phyloP scores from a whole-genome alignment of 1,140 invertebrate genomes.

The Trichonephila clavata region DNA sequence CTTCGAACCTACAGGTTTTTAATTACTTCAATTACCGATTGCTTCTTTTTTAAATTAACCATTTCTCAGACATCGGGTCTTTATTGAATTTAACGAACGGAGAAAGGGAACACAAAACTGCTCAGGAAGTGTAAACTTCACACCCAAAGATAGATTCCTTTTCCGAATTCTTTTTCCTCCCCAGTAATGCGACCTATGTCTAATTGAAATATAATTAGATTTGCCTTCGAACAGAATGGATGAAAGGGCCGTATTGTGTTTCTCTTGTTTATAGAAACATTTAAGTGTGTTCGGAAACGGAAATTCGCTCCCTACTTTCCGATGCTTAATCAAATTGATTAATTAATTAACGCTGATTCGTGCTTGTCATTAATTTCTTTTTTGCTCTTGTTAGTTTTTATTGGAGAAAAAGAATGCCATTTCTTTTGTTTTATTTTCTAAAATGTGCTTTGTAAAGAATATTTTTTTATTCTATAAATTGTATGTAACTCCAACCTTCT shows the following conservation, averaged over 20 bases:
- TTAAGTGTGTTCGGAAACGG: not conserved
- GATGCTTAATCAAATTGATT: not conserved
- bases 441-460: not conserved
- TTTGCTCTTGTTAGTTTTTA: not conserved
- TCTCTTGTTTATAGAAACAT: not conserved
- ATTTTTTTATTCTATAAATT: not conserved
- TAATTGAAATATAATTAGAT: conserved; percentile 19
- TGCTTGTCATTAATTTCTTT: not conserved
- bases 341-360: not conserved
- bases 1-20: too few relatives aligned
- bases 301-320: not conserved
- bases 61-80: not conserved
- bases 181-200: not conserved
- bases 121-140: not conserved
- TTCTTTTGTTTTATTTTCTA: not conserved
- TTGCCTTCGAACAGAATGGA: not conserved
- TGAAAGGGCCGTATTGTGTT: not conserved
- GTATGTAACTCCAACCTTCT: too few relatives aligned
- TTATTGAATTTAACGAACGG: not conserved
- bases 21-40: too few relatives aligned
- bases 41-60: not conserved
- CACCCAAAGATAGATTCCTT: not conserved
- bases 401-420: not conserved
- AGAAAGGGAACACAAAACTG: not conserved
- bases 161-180: not conserved